phyloP scores from a whole-genome alignment of 2,888 invertebrate species.

The Monochamus alternatus region DNA sequence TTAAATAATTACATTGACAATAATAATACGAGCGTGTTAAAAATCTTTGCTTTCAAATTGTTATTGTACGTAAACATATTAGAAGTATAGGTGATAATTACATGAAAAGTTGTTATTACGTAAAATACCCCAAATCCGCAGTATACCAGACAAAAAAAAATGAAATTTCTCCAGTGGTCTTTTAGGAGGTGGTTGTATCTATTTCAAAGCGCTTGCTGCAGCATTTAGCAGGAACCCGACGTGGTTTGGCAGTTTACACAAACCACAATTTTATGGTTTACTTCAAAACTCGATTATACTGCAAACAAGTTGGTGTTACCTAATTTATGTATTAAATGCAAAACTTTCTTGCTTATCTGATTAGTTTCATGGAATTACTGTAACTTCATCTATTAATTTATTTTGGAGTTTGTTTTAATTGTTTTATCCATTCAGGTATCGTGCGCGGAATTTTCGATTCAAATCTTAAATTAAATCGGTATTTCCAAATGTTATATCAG shows the following conservation, averaged over 20 bases:
- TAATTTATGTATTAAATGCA: conserved; percentile 34
- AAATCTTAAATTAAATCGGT: not conserved
- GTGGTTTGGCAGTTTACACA: conserved; percentile 27
- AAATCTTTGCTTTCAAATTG: too few relatives aligned
- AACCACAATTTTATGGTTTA: conserved; percentile 36
- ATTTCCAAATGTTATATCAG: too few relatives aligned
- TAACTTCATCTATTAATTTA: conserved; percentile 35
- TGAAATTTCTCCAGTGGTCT: not conserved
- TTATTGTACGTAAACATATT: too few relatives aligned
- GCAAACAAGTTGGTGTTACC: conserved; percentile 38
- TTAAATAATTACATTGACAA: too few relatives aligned
- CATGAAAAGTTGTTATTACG: too few relatives aligned
- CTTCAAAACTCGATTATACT: conserved; percentile 39
- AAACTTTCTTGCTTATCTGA: conserved; percentile 36
- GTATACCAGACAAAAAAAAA: too few relatives aligned
- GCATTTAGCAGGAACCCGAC: not conserved
- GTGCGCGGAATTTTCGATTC: conserved; percentile 5
- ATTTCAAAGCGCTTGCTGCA: conserved; percentile 1
- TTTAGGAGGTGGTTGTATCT: not conserved
- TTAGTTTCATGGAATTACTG: conserved; percentile 34
- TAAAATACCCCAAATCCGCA: too few relatives aligned
- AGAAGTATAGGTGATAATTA: too few relatives aligned
- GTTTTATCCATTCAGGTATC: conserved; percentile 30
- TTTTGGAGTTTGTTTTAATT: conserved; percentile 31
- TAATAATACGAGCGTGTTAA: too few relatives aligned